Conservation (phyloP, 2,113 vertebrate species). For the Herpetotheres cachinnans region DNA sequence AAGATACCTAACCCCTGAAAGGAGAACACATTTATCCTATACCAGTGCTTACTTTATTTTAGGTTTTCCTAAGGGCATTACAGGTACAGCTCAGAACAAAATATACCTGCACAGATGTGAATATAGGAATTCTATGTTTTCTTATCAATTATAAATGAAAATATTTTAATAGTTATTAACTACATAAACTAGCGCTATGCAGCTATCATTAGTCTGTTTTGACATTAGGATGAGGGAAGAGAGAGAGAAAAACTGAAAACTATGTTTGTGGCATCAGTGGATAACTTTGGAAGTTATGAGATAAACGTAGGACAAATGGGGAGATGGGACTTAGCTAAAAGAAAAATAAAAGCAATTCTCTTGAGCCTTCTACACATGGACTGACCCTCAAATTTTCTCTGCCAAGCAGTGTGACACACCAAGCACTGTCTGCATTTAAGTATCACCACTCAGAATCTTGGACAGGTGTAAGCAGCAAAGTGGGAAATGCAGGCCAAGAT, state of each 20-base stretch:
- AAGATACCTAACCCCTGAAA: neutral
- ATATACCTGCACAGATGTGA: neutral
- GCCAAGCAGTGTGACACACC: neutral
- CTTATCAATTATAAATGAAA: neutral
- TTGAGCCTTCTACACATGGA: neutral
- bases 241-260: neutral
- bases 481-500: neutral
- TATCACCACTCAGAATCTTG: neutral
- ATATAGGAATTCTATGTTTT: neutral
- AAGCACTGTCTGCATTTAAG: neutral
- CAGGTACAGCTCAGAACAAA: neutral
- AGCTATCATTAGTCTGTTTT: neutral
- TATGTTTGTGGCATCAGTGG: neutral
- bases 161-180: neutral
- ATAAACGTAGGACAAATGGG: neutral
- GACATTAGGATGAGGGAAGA: neutral
- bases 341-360: neutral
- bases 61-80: neutral
- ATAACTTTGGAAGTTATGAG: neutral
- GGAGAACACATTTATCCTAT: neutral
- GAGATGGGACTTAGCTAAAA: neutral
- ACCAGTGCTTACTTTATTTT: neutral
- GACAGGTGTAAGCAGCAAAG: neutral
- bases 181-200: neutral
- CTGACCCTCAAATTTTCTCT: neutral